These are phyloP conservation scores for Tenodera sinensis DNA, from an alignment of 2,888 invertebrate genomes.

Conservation along the genomic window DNA sequence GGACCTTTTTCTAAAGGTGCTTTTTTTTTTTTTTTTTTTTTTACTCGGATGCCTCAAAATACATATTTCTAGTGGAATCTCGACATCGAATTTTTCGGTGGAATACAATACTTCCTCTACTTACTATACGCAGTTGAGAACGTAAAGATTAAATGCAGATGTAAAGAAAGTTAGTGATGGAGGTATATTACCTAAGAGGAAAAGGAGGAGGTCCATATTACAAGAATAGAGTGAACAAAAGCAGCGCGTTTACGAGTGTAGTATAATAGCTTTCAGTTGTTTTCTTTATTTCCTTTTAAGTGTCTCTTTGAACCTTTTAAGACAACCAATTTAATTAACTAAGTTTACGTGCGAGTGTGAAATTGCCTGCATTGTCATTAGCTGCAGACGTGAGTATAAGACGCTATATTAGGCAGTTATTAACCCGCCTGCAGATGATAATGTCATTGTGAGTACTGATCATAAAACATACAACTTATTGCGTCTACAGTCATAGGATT, in stretches of 20 bases:
- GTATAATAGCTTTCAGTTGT: background rate
- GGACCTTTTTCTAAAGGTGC: too few species aligned
- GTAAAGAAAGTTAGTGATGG: too few species aligned
- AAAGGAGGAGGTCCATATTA: too few species aligned
- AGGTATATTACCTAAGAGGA: too few species aligned
- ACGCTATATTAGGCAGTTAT: background rate
- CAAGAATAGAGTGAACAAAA: background rate
- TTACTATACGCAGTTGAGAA: too few species aligned
- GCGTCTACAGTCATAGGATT: background rate
- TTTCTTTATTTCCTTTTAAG: background rate
- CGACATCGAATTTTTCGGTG: too few species aligned
- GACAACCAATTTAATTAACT: background rate
- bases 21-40: too few species aligned
- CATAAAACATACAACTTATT: background rate
- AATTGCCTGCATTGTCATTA: background rate
- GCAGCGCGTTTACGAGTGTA: background rate
- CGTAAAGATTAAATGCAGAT: too few species aligned
- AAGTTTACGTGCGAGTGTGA: background rate
- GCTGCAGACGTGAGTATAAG: too few species aligned
- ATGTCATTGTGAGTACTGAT: background rate
- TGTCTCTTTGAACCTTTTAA: background rate
- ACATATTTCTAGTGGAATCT: too few species aligned
- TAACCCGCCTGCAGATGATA: background rate
- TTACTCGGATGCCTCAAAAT: too few species aligned
- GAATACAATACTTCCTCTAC: too few species aligned